Conservation (phyloP, 2,888 invertebrate species). For the Dicyrtomina minuta region DNA sequence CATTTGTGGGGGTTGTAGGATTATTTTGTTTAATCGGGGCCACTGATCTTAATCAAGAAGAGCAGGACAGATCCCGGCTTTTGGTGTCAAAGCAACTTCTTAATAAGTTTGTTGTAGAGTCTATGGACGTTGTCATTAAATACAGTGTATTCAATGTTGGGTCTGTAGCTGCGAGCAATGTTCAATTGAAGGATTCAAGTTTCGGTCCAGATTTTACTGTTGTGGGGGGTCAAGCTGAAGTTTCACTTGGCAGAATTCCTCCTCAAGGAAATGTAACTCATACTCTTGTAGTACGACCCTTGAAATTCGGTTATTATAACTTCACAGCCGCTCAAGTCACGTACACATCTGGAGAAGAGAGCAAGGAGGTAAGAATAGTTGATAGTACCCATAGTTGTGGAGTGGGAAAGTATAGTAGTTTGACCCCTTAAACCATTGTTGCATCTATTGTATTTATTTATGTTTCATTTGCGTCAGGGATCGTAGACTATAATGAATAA, state of each 20-base stretch:
- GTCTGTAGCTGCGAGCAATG: conserved; percentile 82
- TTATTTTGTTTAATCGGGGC: conserved; percentile 1
- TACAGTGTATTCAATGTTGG: conserved; percentile 94
- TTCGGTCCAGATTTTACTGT: conserved; percentile 88
- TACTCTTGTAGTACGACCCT: conserved; percentile 86
- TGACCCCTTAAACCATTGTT: too few species aligned
- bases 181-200: conserved; percentile 83
- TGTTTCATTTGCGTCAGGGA: too few species aligned
- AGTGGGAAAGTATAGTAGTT: too few species aligned
- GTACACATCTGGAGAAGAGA: conserved; percentile 83
- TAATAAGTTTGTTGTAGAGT: conserved; percentile 94
- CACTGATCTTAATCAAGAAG: conserved; percentile 53
- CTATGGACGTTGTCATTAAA: conserved; percentile 91
- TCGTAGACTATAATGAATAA: too few species aligned
- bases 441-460: too few species aligned
- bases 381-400: too few species aligned
- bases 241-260: conserved; percentile 83
- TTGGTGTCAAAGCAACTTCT: conserved; percentile 90
- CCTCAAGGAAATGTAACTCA: conserved; percentile 93
- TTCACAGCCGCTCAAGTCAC: conserved; percentile 92
- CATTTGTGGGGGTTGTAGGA: conserved; percentile 24
- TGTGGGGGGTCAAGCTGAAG: conserved; percentile 80
- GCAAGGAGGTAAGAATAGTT: conserved; percentile 64
- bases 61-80: conserved; percentile 71
- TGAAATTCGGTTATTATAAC: conserved; percentile 90